A percentile compares a stretch with the other conserved stretches of the same genome.
Conservation (phyloP, 2,888 invertebrate genomes). For the Epinotia demarniana region DNA sequence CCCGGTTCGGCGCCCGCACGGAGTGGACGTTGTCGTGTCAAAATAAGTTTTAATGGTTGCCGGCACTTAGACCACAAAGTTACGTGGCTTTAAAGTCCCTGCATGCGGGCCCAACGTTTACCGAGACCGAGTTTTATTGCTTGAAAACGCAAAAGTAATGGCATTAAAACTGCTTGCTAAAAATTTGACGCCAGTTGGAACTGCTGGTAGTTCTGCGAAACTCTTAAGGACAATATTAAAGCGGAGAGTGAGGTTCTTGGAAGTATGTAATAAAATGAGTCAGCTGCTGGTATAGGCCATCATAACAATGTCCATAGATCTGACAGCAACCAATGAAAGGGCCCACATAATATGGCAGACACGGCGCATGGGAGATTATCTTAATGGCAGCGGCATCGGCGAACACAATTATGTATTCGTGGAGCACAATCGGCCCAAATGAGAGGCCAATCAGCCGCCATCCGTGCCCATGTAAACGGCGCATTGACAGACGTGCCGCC, state of each 20-base stretch:
- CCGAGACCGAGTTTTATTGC: conserved; percentile 56
- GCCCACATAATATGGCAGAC: conserved; percentile 57
- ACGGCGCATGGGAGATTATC: conserved; percentile 69
- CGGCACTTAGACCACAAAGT: conserved; percentile 59
- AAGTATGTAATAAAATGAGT: conserved; percentile 21
- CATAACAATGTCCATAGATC: conserved; percentile 26
- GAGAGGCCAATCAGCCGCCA: conserved; percentile 79
- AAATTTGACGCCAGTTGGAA: conserved; percentile 47
- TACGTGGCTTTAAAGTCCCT: conserved; percentile 56
- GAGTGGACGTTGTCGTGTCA: conserved; percentile 49
- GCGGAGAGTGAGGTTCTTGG: conserved; percentile 8
- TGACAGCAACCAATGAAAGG: conserved; percentile 61
- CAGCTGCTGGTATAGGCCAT: background rate
- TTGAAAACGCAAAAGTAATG: conserved; percentile 57
- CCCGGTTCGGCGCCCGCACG: conserved; percentile 50
- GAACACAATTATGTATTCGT: conserved; percentile 79
- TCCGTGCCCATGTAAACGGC: conserved; percentile 61
- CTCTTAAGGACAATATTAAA: conserved; percentile 2
- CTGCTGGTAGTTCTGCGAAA: conserved; percentile 13
- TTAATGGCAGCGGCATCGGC: conserved; percentile 70
- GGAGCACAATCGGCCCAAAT: conserved; percentile 79
- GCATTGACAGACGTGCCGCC: conserved; percentile 68
- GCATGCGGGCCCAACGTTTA: conserved; percentile 57
- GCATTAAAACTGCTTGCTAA: conserved; percentile 52
- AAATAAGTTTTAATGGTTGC: conserved; percentile 71